Base-by-base conservation (phyloP, 2,888 invertebrate species). In the Cryptus viduatorius region DNA sequence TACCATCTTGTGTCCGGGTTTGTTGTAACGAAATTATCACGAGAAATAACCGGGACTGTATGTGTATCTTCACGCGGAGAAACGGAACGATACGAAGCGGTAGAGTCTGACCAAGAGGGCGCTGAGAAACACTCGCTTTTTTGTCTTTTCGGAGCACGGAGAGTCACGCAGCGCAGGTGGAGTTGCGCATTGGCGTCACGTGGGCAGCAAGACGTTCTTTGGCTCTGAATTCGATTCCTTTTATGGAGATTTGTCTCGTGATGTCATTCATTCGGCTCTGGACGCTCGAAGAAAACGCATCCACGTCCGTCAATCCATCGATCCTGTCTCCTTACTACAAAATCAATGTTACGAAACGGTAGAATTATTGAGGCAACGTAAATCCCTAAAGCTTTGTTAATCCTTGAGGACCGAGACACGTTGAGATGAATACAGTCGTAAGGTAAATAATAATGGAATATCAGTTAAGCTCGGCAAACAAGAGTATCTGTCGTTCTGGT, bases 191-290 rank as follows among this genome's bases (percentile, higher is more conserved):
- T 12, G 16, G 14, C 10, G 56, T 86, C 88, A 86, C 85, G 86
- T 86, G 87, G 75, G 79, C 68, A 10, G 78, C n/a, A 61, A 50
- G 44, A 69, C 71, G 65, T 69, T 76, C 76, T 59, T 84, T 78
- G 81, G 79, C 81, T 84, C 86, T 69, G 78, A 87, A 90, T 89
- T 90, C 87, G 86, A 90, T 90, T 89, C 92, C 92, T 89, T 91
- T 90, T 92, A 90, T 89, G 91, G 90, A 76, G 61, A 85, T 88
- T 83, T 82, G 59, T 16, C 37, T 61, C 37, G 24, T 29, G 56
- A 29, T 44, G 64, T 72, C 24, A 14, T n/a, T 79, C 64, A 79
- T 71, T 65, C 71, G 69, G 29, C 29, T 50, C 16, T 1, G 12
- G 14, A 42, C 37, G n/a, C n/a, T 19, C 29, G 42, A 50, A 12